Base-by-base conservation (phyloP, 2,797 vertebrate species). In the Anabas testudineus region DNA sequence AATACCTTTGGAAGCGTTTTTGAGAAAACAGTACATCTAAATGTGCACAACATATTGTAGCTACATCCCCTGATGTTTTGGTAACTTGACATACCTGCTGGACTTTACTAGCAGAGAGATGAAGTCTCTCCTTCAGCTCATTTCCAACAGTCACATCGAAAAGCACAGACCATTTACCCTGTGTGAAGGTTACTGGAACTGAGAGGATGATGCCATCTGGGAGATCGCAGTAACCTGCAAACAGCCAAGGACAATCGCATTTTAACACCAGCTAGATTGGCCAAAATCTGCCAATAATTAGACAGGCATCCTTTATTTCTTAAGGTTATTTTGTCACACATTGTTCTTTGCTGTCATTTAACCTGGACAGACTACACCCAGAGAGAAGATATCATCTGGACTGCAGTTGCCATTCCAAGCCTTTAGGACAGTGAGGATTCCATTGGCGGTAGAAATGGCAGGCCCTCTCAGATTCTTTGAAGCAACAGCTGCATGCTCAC, bases 311-410 rank as follows among this genome's bases (percentile, higher is more conserved):
- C 41, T 10, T n/a, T 4, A 32, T 45, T 24, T 7, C 36, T 14
- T 14, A 10, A 21, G 2, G 7, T 4, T 1, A n/a, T 2, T 30
- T 15, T 51, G 39, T 39, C 28, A 30, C 47, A 19, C 76, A 8
- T 37, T 45, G 18, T 24, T 10, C 6, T 10, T 14, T 0, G 1
- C 9, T 54, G 1, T 53, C 2, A 36, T 1, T 42, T 63, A 21
- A 97, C 98, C 97, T 94, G 92, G 55, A 78, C 90, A 95, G 42
- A 88, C 7, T 7, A 97, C 68, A 39, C 96, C 97, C 55, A 96
- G 21, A 15, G 97, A 99, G 69, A 96, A 34, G 0, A 95, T 76
- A 64, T 95, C 91, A 52, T 86, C 92, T 10, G 93, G 72, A 21
- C 16, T 2, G 0, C 90, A 89, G 5, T 71, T 80, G 0, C 89